Conservation (phyloP, 2,888 invertebrate genomes). For the Agrenia bidenticulata region DNA sequence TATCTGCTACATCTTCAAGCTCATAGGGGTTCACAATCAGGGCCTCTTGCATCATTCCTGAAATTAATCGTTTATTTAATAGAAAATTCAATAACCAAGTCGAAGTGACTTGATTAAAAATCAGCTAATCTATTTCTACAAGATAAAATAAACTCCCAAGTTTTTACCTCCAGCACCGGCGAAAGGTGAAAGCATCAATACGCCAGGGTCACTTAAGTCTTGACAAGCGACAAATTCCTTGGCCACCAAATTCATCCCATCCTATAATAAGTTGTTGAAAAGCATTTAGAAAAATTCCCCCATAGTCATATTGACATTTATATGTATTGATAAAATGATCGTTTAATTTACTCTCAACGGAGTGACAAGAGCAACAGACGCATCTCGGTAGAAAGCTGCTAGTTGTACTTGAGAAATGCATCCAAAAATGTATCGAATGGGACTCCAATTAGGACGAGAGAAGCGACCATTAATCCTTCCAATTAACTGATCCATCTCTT, state of each 20-base stretch:
- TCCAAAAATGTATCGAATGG: conserved; percentile 58
- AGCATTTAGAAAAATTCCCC: conserved; percentile 3
- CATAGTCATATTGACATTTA: background rate
- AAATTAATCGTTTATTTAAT: conserved; percentile 9
- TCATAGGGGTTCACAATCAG: conserved; percentile 58
- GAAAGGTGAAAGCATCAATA: conserved; percentile 58
- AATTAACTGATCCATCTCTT: conserved; percentile 57
- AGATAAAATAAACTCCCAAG: background rate
- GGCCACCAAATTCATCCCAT: conserved; percentile 59
- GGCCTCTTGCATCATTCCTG: conserved; percentile 57
- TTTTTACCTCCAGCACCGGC: conserved; percentile 57
- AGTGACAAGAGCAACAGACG: conserved; percentile 58
- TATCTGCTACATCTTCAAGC: conserved; percentile 56
- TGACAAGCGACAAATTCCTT: conserved; percentile 59
- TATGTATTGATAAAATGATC: background rate
- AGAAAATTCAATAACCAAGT: too few relatives aligned
- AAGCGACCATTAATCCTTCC: conserved; percentile 58
- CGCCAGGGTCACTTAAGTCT: conserved; percentile 56
- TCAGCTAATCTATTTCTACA: too few relatives aligned
- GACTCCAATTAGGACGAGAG: conserved; percentile 58
- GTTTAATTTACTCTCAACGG: conserved; percentile 55
- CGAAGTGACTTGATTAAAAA: too few relatives aligned
- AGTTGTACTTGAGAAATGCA: conserved; percentile 57
- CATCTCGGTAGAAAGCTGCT: conserved; percentile 57
- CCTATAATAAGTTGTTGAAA: conserved; percentile 40